Evolutionary conservation across 30 jellyfish, hydroid and myxozoan species (phyloP).

Genomic region (Clytia hemisphaerica): DNA sequence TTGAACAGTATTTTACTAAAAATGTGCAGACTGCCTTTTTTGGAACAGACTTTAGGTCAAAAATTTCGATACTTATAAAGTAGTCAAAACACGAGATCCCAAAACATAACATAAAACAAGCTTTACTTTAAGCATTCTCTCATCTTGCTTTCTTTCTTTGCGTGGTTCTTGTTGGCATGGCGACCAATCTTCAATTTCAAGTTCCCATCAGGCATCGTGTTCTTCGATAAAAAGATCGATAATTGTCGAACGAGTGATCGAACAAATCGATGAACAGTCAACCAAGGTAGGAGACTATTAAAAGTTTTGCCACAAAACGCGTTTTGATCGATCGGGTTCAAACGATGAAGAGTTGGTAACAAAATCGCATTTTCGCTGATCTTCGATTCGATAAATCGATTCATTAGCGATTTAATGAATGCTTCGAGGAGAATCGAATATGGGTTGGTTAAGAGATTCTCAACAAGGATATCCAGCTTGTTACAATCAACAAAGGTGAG

Average conservation of each 20-base stretch:
- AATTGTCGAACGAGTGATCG: constrained; percentile 77
- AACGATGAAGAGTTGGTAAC: constrained; percentile 8
- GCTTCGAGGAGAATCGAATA: constrained; percentile 27
- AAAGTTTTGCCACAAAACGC: constrained; percentile 7
- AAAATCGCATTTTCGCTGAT: constrained; percentile 16
- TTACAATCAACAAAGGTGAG: not conserved
- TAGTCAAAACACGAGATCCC: too few species aligned
- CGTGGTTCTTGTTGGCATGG: constrained; percentile 33
- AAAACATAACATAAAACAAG: too few species aligned
- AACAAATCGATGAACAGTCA: constrained; percentile 54
- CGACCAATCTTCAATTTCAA: constrained; percentile 56
- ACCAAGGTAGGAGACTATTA: constrained; percentile 19
- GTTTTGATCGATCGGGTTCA: constrained; percentile 14
- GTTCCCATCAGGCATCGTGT: constrained; percentile 31
- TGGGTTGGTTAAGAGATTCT: constrained; percentile 30
- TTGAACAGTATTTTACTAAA: too few species aligned
- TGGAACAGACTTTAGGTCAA: too few species aligned
- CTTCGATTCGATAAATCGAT: not conserved
- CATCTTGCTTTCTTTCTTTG: constrained; percentile 34
- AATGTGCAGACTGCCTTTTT: too few species aligned
- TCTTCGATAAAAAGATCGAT: constrained; percentile 55
- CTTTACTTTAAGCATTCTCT: constrained; percentile 35
- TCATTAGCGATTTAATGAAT: constrained; percentile 19
- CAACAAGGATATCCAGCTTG: constrained; percentile 38
- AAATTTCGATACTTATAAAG: too few species aligned